phyloP scores from a whole-genome alignment of 2,888 invertebrate species.

The Lasioglossum lativentre region DNA sequence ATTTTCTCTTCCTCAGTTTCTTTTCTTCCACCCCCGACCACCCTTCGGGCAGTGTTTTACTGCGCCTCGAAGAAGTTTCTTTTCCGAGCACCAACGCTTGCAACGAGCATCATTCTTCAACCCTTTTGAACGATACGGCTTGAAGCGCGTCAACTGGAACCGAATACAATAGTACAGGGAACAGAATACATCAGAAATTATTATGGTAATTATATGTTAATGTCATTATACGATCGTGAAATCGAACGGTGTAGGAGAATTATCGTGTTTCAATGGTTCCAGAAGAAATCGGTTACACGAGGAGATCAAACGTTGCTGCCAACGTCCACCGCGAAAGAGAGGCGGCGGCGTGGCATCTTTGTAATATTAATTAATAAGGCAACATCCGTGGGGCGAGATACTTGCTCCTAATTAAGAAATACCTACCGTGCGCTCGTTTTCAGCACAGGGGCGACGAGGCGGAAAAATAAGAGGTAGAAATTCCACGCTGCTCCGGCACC shows the following conservation, averaged over 20 bases:
- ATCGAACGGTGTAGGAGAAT: neutral
- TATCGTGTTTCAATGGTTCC: neutral
- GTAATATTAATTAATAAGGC: slow-evolving; percentile 75
- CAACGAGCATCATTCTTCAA: slow-evolving; percentile 34
- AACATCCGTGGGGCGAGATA: slow-evolving; percentile 69
- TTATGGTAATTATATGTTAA: neutral
- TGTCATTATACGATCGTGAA: neutral
- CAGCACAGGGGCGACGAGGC: slow-evolving; percentile 66
- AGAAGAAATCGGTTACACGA: neutral
- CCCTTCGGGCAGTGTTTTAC: slow-evolving; percentile 51
- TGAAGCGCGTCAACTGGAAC: neutral
- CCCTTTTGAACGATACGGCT: slow-evolving; percentile 36
- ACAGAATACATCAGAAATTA: neutral
- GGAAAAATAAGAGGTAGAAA: slow-evolving; percentile 77
- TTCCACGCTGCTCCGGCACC: slow-evolving; percentile 73
- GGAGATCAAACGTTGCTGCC: neutral
- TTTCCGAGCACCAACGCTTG: neutral
- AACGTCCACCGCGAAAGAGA: neutral
- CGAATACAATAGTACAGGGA: slow-evolving; percentile 1
- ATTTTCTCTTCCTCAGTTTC: slow-evolving; percentile 50
- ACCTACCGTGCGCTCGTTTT: slow-evolving; percentile 71
- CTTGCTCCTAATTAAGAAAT: slow-evolving; percentile 77
- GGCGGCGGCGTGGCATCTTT: slow-evolving; percentile 44
- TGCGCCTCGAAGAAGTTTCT: slow-evolving; percentile 40
- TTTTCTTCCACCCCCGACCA: slow-evolving; percentile 38